Evolutionary conservation across 2,113 vertebrate species (phyloP).

Genomic region (Austrofundulus limnaeus): DNA sequence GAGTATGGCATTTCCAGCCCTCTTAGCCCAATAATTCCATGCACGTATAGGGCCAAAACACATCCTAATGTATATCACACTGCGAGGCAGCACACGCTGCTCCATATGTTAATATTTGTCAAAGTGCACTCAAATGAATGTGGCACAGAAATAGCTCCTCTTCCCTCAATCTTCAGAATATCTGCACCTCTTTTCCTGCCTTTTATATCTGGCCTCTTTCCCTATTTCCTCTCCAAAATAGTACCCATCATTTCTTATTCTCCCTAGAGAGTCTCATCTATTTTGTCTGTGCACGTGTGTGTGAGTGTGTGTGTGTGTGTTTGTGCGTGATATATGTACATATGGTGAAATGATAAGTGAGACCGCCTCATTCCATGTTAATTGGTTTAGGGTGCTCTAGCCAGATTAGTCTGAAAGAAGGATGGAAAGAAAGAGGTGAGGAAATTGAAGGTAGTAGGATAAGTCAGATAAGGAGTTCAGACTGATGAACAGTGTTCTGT

Average conservation of each 20-base stretch:
- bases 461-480: constrained; percentile 18
- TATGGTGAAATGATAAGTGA: constrained; percentile 68
- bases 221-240: constrained; percentile 63
- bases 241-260: constrained; percentile 62
- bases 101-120: constrained; percentile 57
- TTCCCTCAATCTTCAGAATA: constrained; percentile 40
- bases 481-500: constrained; percentile 26
- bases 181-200: constrained; percentile 43
- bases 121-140: constrained; percentile 44
- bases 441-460: constrained; percentile 28
- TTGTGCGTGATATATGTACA: constrained; percentile 58
- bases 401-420: constrained; percentile 56
- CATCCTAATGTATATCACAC: too few relatives aligned
- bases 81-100: constrained; percentile 11
- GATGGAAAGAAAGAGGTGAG: constrained; percentile 11
- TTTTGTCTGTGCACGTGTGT: constrained; percentile 17
- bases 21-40: constrained; percentile 38
- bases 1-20: constrained; percentile 22
- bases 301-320: constrained; percentile 11
- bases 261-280: constrained; percentile 53
- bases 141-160: constrained; percentile 57
- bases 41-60: too few relatives aligned
- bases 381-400: constrained; percentile 65
- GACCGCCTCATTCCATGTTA: constrained; percentile 58
- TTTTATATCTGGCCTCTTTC: constrained; percentile 71